Percentiles rank a stretch among this genome's conserved stretches.
These are phyloP conservation scores for Mareca strepera DNA, from an alignment of 2,797 vertebrate species.

Conservation along the genomic window DNA sequence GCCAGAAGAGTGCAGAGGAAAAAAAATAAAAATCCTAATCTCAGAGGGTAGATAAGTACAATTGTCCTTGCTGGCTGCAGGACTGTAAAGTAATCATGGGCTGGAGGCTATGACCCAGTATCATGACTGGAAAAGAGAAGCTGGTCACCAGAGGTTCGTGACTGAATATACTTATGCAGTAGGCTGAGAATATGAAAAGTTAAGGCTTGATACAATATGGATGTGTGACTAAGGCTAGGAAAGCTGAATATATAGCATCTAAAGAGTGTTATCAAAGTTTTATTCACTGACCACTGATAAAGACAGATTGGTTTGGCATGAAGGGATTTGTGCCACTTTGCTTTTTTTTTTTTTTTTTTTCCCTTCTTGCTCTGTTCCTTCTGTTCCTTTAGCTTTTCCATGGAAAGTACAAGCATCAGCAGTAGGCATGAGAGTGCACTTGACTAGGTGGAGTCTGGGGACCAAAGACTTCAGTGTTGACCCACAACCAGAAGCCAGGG, in stretches of 20 bases:
- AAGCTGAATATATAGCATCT: background rate
- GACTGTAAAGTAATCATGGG: background rate
- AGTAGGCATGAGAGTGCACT: rapidly evolving
- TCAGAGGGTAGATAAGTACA: background rate
- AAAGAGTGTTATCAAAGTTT: background rate
- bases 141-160: background rate
- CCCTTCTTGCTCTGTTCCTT: background rate
- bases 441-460: rapidly evolving
- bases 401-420: background rate
- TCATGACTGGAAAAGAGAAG: background rate
- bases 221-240: background rate
- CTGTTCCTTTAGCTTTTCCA: background rate
- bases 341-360: background rate
- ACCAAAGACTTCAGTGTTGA: background rate
- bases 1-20: background rate
- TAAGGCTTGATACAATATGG: background rate
- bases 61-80: background rate
- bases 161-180: background rate
- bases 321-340: background rate
- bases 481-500: background rate
- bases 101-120: background rate
- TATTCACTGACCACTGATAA: background rate
- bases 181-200: background rate
- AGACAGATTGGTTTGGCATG: background rate
- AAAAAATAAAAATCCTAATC: background rate